Evolutionary conservation across 2,888 invertebrate species (phyloP).

Genomic region (Polyommatus icarus): DNA sequence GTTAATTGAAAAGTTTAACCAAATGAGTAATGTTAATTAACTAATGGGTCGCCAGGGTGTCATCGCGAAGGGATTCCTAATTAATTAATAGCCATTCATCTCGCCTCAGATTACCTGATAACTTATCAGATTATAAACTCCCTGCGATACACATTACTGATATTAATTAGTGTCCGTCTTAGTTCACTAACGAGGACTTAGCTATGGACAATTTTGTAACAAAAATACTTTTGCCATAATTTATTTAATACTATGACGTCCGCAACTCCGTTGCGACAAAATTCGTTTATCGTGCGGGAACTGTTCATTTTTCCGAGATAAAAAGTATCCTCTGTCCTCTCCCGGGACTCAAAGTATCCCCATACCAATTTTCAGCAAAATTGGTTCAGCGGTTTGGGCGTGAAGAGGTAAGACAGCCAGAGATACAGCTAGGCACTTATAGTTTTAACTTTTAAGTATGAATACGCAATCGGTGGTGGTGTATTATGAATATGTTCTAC

Average conservation of each 20-base stretch:
- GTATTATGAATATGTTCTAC: no score
- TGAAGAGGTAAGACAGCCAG: no score
- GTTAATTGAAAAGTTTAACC: constrained; percentile 43
- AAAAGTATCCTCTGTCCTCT: no score
- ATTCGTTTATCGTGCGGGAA: no score
- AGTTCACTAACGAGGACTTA: not conserved
- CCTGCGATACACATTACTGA: constrained; percentile 32
- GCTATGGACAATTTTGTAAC: not conserved
- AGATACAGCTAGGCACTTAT: no score
- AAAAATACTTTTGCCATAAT: not conserved
- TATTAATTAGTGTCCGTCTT: constrained; percentile 7
- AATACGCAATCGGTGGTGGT: no score
- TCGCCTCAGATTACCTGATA: constrained; percentile 61
- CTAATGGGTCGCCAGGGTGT: constrained; percentile 70
- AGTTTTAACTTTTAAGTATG: no score
- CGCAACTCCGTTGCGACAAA: no score
- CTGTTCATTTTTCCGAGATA: no score
- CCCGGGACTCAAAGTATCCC: no score
- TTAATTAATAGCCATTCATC: constrained; percentile 77
- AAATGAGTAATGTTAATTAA: constrained; percentile 71
- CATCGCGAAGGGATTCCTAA: constrained; percentile 72
- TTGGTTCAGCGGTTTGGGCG: no score
- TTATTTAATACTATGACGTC: not conserved
- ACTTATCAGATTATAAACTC: constrained; percentile 47
- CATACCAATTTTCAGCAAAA: no score